phyloP scores from a whole-genome alignment of 2,888 invertebrate species.

The Pollenia amentaria region DNA sequence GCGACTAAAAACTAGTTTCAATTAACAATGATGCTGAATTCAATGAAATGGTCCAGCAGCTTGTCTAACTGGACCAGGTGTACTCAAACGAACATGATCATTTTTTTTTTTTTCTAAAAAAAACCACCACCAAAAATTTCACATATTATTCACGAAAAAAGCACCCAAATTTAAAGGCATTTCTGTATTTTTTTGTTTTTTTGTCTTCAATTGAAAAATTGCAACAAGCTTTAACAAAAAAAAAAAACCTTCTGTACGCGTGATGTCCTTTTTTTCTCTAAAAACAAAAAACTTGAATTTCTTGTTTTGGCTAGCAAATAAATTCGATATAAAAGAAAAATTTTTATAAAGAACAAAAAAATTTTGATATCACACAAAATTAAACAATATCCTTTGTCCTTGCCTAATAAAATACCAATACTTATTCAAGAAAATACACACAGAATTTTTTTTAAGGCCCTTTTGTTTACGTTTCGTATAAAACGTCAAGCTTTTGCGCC shows the following conservation, averaged over 20 bases:
- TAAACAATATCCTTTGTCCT: slow-evolving; percentile 75
- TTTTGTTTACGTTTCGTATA: slow-evolving; percentile 75
- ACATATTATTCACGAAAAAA: slow-evolving; percentile 47
- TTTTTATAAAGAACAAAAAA: slow-evolving; percentile 14
- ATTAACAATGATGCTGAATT: slow-evolving; percentile 68
- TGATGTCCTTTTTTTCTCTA: slow-evolving; percentile 44
- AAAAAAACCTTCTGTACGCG: slow-evolving; percentile 43
- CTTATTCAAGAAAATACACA: slow-evolving; percentile 61
- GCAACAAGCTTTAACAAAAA: slow-evolving; percentile 75
- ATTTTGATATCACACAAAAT: slow-evolving; percentile 46
- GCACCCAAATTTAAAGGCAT: slow-evolving; percentile 59
- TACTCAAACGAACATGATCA: slow-evolving; percentile 58
- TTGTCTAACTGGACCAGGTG: slow-evolving; percentile 77
- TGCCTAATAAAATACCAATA: slow-evolving; percentile 70
- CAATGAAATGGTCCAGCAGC: slow-evolving; percentile 69
- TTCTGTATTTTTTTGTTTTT: slow-evolving; percentile 27
- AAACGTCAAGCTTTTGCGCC: slow-evolving; percentile 80
- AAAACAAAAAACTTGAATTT: slow-evolving; percentile 58
- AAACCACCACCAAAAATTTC: slow-evolving; percentile 72
- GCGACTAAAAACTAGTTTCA: slow-evolving; percentile 67
- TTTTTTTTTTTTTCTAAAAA: slow-evolving; percentile 66
- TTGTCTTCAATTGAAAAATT: slow-evolving; percentile 76
- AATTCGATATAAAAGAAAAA: slow-evolving; percentile 46
- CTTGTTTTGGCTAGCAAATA: slow-evolving; percentile 47
- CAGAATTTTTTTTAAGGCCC: slow-evolving; percentile 46